Evolutionary conservation across 2,113 vertebrate genomes (phyloP), one percentile per base, ranked within the genome.

Genomic region (Holacanthus passer): DNA sequence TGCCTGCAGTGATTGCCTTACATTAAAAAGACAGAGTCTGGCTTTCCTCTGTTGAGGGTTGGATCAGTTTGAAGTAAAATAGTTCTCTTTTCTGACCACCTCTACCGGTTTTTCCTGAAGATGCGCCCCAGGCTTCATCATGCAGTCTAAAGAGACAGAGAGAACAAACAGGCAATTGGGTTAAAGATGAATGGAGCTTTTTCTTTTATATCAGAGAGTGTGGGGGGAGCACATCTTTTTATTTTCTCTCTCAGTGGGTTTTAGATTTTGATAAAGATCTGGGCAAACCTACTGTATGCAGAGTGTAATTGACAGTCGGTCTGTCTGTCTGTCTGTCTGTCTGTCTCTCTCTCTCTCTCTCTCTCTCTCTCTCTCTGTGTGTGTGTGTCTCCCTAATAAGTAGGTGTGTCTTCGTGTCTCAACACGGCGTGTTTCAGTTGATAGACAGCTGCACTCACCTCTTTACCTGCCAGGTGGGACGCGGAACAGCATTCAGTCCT

Each of bases 61-160:
- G n/a, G n/a, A n/a, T n/a, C n/a, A n/a, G n/a, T n/a, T n/a, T n/a
- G n/a, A n/a, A n/a, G n/a, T n/a, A n/a, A n/a, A n/a, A n/a, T n/a
- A n/a, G n/a, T n/a, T n/a, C n/a, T n/a, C n/a, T n/a, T n/a, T n/a
- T 75, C 77, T 71, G 87, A 94, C 89, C 91, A 82, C 92, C 85
- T 93, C 75, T 88, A 96, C 95, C 93, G 94, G 95, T 95, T 95
- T 94, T 95, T 95, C 95, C 90, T 94, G 94, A 92, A 94, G 93
- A 93, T 86, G 89, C 17, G 90, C 93, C 90, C 29, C 77, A 31
- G 92, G 91, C 87, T 48, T 79, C 59, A 85, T 79, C 81, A 78
- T 29, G 50, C 50, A 53, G 82, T 69, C 31, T 2, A 39, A 14
- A 43, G 35, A 53, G 50, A 53, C 22, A 52, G 31, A 24, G 20